Evolutionary conservation across 2,113 vertebrate species (phyloP), one percentile per base, ranked within the genome.

Genomic region (Empidonax alnorum): DNA sequence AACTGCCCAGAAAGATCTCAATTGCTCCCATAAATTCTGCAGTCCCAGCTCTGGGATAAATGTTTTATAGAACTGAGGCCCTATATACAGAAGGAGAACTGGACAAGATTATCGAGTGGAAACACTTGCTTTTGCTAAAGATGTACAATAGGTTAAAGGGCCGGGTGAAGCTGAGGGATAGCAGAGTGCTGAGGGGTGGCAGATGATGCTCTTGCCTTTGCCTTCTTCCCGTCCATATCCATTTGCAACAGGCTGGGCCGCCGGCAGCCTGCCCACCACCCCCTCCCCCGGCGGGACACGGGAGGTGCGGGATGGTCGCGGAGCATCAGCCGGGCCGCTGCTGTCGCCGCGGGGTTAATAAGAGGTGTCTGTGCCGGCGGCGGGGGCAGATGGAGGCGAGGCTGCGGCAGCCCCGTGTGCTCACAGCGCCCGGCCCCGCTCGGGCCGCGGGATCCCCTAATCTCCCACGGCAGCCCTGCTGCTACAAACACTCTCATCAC

Each of bases 401-500:
- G 94, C 84, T 87, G 42, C 68, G 90, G 92, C 95, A 90, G 96
- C 77, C 71, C 93, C 13, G 33, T 4, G 56, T 11, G 59, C 37
- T 20, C 59, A 28, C 37, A 17, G 96, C 74, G 76, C 94, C 93
- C 84, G 83, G 89, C 88, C 86, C 92, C 52, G 91, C 90, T 86
- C 86, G 86, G 96, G 79, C 96, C 49, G 39, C 67, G 35, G 93
- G 94, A 93, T 78, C 95, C 95, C 96, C 96, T 97, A 97, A 97
- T 86, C 95, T 98, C 96, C 96, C 78, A 91, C 71, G 87, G 95
- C 95, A 97, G 96, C 93, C 94, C 97, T 89, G 96, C 97, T 96
- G 95, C 94, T 97, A 89, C 89, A 96, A 96, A 97, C 92, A 24
- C 90, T 95, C 97, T 97, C 97, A 98, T 98, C 97, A 98, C 93